Percentiles rank a stretch among this genome's conserved stretches.
Evolutionary conservation across 2,113 vertebrate species (phyloP).

Genomic region (Ciconia maguari): DNA sequence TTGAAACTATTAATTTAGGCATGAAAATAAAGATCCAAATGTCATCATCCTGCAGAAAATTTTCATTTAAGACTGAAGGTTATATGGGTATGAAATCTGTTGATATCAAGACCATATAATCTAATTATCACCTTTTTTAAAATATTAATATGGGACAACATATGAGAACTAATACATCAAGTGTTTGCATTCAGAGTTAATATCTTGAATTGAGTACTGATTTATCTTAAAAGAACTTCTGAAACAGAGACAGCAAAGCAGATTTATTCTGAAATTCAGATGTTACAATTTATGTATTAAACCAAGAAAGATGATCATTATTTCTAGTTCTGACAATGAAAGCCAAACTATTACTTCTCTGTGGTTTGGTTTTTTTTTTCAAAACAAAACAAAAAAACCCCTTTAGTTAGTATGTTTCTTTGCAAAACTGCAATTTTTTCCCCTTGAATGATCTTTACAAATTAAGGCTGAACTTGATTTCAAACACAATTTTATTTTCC

Average conservation of each 20-base stretch:
- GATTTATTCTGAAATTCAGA: background rate
- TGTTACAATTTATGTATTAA: background rate
- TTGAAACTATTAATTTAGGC: background rate
- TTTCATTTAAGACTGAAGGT: background rate
- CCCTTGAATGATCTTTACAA: background rate
- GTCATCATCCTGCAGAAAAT: background rate
- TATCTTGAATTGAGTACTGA: background rate
- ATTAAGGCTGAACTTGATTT: background rate
- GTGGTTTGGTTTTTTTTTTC: too few relatives aligned
- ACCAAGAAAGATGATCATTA: background rate
- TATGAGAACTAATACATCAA: background rate
- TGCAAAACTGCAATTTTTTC: background rate
- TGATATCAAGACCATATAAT: background rate
- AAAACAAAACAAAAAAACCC: background rate
- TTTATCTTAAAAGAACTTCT: background rate
- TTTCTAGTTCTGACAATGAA: background rate
- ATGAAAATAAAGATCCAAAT: background rate
- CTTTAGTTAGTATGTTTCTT: background rate
- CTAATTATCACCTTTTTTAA: background rate
- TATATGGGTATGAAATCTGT: background rate
- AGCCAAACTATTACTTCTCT: background rate
- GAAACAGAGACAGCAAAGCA: background rate
- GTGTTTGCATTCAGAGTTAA: background rate
- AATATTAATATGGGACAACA: background rate
- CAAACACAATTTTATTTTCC: slow-evolving; percentile 8